Evolutionary conservation across 2,797 vertebrate species (phyloP).

Genomic region (Champsocephalus esox): DNA sequence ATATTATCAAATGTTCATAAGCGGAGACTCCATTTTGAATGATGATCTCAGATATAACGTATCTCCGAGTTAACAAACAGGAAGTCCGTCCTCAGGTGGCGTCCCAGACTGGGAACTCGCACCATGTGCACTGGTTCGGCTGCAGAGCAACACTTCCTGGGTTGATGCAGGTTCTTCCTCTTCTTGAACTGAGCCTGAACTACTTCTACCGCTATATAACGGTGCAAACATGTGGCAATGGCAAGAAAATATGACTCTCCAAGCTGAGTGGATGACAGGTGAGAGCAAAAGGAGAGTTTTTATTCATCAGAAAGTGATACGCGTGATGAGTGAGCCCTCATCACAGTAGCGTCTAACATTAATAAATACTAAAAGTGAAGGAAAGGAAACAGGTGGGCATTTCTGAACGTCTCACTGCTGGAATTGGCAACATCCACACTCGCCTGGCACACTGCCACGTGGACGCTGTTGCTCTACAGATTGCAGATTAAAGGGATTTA

Average conservation of each 20-base stretch:
- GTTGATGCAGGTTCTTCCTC: slow-evolving; percentile 24
- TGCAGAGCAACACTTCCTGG: slow-evolving; percentile 42
- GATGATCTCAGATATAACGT: too few relatives aligned
- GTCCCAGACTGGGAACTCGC: too few relatives aligned
- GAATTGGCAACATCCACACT: slow-evolving; percentile 43
- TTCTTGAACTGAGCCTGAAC: slow-evolving; percentile 19
- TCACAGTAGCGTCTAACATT: slow-evolving; percentile 50
- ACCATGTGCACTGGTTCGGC: slow-evolving; percentile 35
- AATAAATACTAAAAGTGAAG: slow-evolving; percentile 64
- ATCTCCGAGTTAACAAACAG: too few relatives aligned
- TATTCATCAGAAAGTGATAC: slow-evolving; percentile 44
- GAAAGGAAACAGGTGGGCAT: slow-evolving; percentile 76
- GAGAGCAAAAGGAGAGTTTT: slow-evolving; percentile 35
- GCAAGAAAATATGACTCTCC: slow-evolving; percentile 33
- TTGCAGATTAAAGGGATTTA: slow-evolving; percentile 27
- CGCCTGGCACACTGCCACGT: slow-evolving; percentile 52
- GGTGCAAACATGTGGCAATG: slow-evolving; percentile 24
- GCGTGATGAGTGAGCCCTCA: slow-evolving; percentile 63
- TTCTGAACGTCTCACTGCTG: slow-evolving; percentile 53
- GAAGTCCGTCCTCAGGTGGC: too few relatives aligned
- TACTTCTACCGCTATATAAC: slow-evolving; percentile 20
- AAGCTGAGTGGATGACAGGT: slow-evolving; percentile 27
- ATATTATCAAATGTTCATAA: too few relatives aligned
- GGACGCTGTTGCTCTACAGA: slow-evolving; percentile 28
- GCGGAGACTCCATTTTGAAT: too few relatives aligned